Conservation (phyloP, 35 echinoderm and acorn worm species). For the Ptychodera flava region DNA sequence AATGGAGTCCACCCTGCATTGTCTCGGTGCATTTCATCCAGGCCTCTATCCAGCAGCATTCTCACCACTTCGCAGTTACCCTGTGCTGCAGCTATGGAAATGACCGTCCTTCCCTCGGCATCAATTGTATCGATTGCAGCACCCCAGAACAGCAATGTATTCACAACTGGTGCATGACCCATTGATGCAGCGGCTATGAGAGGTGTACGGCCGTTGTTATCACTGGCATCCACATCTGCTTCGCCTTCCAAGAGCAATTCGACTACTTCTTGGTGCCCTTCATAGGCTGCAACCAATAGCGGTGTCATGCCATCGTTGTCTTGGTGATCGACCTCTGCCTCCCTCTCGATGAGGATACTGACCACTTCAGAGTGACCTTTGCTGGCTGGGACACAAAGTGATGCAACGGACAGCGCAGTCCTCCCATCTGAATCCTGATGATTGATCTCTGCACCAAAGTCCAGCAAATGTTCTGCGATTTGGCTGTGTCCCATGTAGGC, state of each 20-base stretch:
- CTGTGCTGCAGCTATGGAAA: constrained; percentile 88
- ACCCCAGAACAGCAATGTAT: constrained; percentile 70
- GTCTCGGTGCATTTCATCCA: constrained; percentile 99
- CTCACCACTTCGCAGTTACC: constrained; percentile 80
- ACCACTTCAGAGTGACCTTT: constrained; percentile 92
- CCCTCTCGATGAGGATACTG: constrained; percentile 61
- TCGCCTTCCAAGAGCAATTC: constrained; percentile 88
- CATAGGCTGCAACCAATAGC: constrained; percentile 84
- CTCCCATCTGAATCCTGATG: constrained; percentile 89
- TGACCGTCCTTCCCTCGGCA: constrained; percentile 88
- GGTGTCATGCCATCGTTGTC: constrained; percentile 99
- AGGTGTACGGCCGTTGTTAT: constrained; percentile 88
- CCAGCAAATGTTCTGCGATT: constrained; percentile 67
- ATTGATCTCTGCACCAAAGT: constrained; percentile 84
- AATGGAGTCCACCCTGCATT: constrained; percentile 96
- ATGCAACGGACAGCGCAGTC: constrained; percentile 90
- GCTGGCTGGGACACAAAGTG: constrained; percentile 88
- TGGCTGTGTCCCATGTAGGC: constrained; percentile 95
- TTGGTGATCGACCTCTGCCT: constrained; percentile 85
- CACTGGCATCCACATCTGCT: constrained; percentile 86
- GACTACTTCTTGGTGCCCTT: constrained; percentile 84
- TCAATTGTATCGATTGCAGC: constrained; percentile 95
- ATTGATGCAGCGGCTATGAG: constrained; percentile 91
- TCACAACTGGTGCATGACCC: constrained; percentile 84
- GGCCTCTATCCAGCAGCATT: constrained; percentile 77